These are phyloP conservation scores for Phaetusa simplex DNA, from an alignment of 2,113 vertebrate species.

Conservation along the genomic window DNA sequence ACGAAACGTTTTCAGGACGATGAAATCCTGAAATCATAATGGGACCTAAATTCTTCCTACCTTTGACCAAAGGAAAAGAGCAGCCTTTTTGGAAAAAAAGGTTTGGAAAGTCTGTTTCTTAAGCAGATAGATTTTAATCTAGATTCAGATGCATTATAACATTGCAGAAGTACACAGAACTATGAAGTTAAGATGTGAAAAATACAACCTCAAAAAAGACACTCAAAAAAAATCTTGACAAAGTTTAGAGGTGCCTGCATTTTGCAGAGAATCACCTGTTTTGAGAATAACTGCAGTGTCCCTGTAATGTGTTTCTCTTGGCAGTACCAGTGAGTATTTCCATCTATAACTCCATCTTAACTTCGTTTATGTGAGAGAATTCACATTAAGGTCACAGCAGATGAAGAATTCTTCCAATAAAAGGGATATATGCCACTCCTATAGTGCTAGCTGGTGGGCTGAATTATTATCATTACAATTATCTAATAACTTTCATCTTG, in stretches of 20 bases:
- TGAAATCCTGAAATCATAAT: background rate
- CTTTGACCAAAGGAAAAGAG: background rate
- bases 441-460: background rate
- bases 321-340: background rate
- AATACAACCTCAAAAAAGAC: background rate
- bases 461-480: conserved; percentile 3
- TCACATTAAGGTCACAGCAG: background rate
- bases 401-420: conserved; percentile 39
- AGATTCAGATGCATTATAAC: background rate
- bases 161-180: background rate
- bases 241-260: background rate
- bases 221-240: background rate
- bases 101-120: background rate
- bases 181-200: background rate
- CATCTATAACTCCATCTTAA: background rate
- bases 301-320: background rate
- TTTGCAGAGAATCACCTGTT: background rate
- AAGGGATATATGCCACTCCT: background rate
- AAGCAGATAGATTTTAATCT: background rate
- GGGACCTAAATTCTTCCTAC: background rate
- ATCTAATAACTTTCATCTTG: background rate
- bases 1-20: background rate
- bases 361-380: background rate
- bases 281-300: background rate
- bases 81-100: background rate